Conservation (phyloP, 92 coral and sea anemone species). For the Zoanthus sociatus region DNA sequence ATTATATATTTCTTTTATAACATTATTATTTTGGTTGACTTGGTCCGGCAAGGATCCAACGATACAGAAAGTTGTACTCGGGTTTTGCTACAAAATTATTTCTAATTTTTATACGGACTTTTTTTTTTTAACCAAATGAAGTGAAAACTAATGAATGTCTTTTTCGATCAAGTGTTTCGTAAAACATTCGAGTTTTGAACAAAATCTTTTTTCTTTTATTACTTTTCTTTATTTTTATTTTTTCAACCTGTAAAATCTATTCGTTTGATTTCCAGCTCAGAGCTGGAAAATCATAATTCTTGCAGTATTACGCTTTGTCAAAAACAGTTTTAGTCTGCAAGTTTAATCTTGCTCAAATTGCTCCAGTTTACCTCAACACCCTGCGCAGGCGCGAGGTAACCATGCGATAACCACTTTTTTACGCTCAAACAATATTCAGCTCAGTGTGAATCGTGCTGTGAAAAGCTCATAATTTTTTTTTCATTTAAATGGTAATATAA, state of each 20-base stretch:
- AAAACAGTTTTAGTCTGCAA: background rate
- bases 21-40: too few species aligned
- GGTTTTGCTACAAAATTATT: too few species aligned
- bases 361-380: background rate
- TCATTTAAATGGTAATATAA: conserved; percentile 8
- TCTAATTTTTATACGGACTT: too few species aligned
- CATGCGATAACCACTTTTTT: background rate
- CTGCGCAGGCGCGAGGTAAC: background rate
- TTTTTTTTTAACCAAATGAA: too few species aligned
- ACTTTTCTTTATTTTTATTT: background rate
- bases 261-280: background rate
- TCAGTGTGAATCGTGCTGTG: background rate
- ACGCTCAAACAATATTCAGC: background rate
- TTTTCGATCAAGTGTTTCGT: too few species aligned
- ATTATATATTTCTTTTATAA: too few species aligned
- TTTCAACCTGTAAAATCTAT: background rate
- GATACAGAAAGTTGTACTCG: too few species aligned
- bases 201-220: too few species aligned
- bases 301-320: background rate
- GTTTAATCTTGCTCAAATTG: background rate
- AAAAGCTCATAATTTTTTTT: background rate
- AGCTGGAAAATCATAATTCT: background rate
- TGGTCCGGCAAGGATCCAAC: too few species aligned
- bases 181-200: too few species aligned
- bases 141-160: too few species aligned